A percentile compares a stretch with the other conserved stretches of the same genome.
Evolutionary conservation across 2,113 vertebrate species (phyloP).

Genomic region (Xiphorhynchus elegans): DNA sequence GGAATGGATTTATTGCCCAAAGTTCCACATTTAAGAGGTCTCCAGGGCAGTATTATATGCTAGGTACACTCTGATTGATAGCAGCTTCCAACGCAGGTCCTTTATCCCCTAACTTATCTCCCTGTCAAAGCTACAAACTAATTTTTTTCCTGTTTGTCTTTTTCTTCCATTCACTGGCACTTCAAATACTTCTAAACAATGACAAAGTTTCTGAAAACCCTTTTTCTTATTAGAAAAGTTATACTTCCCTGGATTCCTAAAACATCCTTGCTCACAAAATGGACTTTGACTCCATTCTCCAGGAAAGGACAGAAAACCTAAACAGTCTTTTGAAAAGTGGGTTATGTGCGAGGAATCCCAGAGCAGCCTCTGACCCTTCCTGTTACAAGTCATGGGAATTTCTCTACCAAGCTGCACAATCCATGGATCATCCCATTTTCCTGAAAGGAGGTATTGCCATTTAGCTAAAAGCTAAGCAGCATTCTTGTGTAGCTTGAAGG

Average conservation of each 20-base stretch:
- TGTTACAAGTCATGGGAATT: background rate
- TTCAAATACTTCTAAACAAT: background rate
- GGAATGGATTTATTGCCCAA: conserved; percentile 23
- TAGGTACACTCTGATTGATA: conserved; percentile 27
- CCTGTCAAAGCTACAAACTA: background rate
- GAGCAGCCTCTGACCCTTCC: background rate
- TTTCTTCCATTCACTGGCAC: background rate
- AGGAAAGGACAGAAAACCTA: background rate
- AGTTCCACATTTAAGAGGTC: conserved; percentile 35
- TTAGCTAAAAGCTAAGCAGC: background rate
- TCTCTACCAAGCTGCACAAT: background rate
- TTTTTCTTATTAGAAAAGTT: background rate
- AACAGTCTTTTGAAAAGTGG: background rate
- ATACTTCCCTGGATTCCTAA: background rate
- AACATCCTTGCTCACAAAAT: background rate
- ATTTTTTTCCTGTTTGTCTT: background rate
- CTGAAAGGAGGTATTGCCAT: background rate
- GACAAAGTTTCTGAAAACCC: background rate
- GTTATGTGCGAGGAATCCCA: background rate
- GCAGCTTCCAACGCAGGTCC: background rate
- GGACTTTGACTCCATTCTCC: background rate
- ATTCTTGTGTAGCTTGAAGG: no score
- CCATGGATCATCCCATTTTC: background rate
- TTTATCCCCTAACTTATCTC: conserved; percentile 2
- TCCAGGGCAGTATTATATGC: conserved; percentile 3